phyloP scores from a whole-genome alignment of 53 echinoderm and acorn worm genomes.

The Stichopus horrens region DNA sequence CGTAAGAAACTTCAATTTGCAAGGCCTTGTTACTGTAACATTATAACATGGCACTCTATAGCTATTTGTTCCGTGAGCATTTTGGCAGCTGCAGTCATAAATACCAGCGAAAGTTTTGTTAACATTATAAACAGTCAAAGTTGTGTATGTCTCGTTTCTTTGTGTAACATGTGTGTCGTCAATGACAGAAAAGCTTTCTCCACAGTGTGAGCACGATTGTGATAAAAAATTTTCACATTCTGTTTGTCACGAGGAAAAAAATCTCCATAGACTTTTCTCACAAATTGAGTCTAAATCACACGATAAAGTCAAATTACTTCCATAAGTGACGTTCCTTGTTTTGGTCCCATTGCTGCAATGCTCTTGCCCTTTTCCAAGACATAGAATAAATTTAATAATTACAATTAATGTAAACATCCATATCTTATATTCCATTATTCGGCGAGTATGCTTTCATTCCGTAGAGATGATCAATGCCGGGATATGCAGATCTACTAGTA shows the following conservation, averaged over 20 bases:
- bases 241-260: too few relatives aligned
- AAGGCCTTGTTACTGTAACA: too few relatives aligned
- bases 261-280: not conserved
- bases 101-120: not conserved
- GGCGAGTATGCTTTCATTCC: too few relatives aligned
- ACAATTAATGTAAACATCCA: not conserved
- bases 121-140: too few relatives aligned
- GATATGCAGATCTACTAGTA: not conserved
- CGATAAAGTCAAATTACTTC: not conserved
- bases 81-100: not conserved
- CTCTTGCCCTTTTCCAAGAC: not conserved
- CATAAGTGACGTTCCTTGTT: not conserved
- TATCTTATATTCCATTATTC: not conserved
- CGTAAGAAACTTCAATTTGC: too few relatives aligned
- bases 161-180: not conserved
- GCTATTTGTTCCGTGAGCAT: not conserved
- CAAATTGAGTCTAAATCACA: not conserved
- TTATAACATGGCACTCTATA: not conserved
- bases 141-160: not conserved
- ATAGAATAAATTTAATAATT: not conserved
- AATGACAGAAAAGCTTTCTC: not conserved
- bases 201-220: too few relatives aligned
- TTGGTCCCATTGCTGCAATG: not conserved
- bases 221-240: not conserved
- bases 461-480: not conserved